Evolutionary conservation across 2,888 invertebrate species (phyloP), one percentile per base, ranked within the genome.

Genomic region (Caenorhabditis uteleia): DNA sequence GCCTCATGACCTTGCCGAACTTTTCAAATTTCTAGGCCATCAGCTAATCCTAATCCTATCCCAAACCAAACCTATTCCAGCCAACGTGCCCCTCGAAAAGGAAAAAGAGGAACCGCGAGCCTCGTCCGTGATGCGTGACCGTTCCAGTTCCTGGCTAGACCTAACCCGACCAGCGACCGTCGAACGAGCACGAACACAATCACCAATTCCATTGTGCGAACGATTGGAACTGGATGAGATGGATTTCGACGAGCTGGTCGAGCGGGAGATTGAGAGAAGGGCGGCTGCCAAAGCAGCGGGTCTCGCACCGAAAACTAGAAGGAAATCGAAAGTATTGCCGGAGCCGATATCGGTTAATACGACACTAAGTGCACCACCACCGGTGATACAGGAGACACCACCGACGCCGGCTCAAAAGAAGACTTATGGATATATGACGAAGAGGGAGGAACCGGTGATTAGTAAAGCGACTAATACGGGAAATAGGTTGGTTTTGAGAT

Each of bases 331-430:
- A 36, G 33, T 18, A 5, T 18, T 66, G 20, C 65, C 65, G 5
- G 59, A 66, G 21, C 65, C 65, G 10, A 66, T 66, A 27, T 51
- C 48, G 39, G 60, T 66, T 14, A 66, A 56, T 25, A 60, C 55
- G 6, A 39, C 58, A 7, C 53, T 39, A 26, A 12, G 29, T 7
- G 29, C 51, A 10, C 20, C 45, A n/a, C 45, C 54, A 14, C 72
- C 72, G 25, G 58, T 58, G 27, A 69, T 72, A 40, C 58, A 69
- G 36, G 72, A 72, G 39, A 72, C 72, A 10, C 72, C 72, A 12
- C 67, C 72, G 16, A 72, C 72, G 5, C 72, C 72, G 8, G 58
- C 60, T 3, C 51, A 55, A 26, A 68, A 64, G 44, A 56, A 61
- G 31, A 58, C 64, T 12, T 68, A 68, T 43, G 54, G 54, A 14